Percentiles rank a stretch among this genome's conserved stretches.
These are phyloP conservation scores for Limonius californicus DNA, from an alignment of 1,140 invertebrate species.

Conservation along the genomic window DNA sequence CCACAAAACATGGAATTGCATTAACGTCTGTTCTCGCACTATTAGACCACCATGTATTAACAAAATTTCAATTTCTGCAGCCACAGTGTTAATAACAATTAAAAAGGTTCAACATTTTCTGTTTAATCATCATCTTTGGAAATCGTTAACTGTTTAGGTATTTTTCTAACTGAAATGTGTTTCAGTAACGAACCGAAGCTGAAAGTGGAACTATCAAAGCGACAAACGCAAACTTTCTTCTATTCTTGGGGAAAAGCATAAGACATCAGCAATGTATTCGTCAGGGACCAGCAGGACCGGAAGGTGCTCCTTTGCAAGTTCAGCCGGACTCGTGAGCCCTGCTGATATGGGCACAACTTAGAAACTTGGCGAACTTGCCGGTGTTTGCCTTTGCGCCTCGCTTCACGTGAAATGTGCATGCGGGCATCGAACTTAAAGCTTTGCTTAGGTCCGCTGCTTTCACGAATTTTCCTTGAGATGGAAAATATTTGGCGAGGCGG, in stretches of 20 bases:
- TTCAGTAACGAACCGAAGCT: too few relatives aligned
- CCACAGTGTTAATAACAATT: too few relatives aligned
- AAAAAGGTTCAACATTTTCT: too few relatives aligned
- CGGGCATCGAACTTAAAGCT: conserved; percentile 28
- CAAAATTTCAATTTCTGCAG: too few relatives aligned
- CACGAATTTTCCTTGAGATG: neutral
- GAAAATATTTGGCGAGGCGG: neutral
- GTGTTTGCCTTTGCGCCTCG: conserved; percentile 44
- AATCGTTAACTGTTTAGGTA: too few relatives aligned
- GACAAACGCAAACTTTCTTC: neutral
- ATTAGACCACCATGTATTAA: too few relatives aligned
- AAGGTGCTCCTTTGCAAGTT: conserved; percentile 28
- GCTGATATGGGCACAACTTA: conserved; percentile 40
- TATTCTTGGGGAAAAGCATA: neutral
- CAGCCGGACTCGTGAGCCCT: conserved; percentile 36
- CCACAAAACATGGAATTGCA: too few relatives aligned
- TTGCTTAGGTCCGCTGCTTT: conserved; percentile 14
- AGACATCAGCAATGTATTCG: neutral
- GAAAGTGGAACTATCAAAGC: too few relatives aligned
- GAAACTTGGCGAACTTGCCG: conserved; percentile 36
- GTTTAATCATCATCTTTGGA: too few relatives aligned
- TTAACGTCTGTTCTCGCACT: too few relatives aligned
- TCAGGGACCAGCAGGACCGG: conserved; percentile 21
- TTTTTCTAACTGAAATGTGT: too few relatives aligned
- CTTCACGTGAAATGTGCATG: conserved; percentile 39